Conservation (phyloP, 2,888 invertebrate species). For the Tromatobia lineatoria region DNA sequence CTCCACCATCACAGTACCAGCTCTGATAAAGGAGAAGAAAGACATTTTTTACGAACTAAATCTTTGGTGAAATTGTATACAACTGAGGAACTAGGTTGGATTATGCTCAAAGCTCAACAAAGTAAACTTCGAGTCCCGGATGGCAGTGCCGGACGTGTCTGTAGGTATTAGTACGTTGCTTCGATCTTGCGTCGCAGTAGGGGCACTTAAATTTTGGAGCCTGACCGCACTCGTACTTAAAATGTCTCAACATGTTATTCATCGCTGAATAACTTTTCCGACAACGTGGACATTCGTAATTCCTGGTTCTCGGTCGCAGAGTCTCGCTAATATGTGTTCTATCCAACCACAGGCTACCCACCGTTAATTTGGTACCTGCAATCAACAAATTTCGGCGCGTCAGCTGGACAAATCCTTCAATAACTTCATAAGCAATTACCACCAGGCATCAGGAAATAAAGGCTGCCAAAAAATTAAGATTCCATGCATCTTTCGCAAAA, state of each 20-base stretch:
- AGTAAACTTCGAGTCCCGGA: conserved; percentile 60
- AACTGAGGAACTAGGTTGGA: not conserved
- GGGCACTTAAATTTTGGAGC: conserved; percentile 79
- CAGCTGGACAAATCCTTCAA: conserved; percentile 1
- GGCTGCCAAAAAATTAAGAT: not conserved
- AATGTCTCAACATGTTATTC: conserved; percentile 73
- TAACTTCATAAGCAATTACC: not conserved
- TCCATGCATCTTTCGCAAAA: conserved; percentile 1
- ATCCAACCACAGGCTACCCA: conserved; percentile 19
- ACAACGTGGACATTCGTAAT: conserved; percentile 72
- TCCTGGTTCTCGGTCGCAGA: not conserved
- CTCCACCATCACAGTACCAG: not conserved
- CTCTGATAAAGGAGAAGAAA: not conserved
- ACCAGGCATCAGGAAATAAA: not conserved
- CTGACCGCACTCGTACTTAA: conserved; percentile 77
- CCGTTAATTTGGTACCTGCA: conserved; percentile 17
- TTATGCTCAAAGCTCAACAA: not conserved
- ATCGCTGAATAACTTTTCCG: conserved; percentile 74
- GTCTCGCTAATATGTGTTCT: not conserved
- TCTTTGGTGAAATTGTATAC: not conserved
- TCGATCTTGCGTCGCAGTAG: conserved; percentile 76
- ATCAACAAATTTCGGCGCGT: conserved; percentile 15
- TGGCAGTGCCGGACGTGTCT: conserved; percentile 73
- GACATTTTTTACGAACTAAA: not conserved
- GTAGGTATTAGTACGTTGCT: conserved; percentile 75